Base-by-base conservation (phyloP, 2,113 vertebrate genomes). In the Psilopsiagon aurifrons region DNA sequence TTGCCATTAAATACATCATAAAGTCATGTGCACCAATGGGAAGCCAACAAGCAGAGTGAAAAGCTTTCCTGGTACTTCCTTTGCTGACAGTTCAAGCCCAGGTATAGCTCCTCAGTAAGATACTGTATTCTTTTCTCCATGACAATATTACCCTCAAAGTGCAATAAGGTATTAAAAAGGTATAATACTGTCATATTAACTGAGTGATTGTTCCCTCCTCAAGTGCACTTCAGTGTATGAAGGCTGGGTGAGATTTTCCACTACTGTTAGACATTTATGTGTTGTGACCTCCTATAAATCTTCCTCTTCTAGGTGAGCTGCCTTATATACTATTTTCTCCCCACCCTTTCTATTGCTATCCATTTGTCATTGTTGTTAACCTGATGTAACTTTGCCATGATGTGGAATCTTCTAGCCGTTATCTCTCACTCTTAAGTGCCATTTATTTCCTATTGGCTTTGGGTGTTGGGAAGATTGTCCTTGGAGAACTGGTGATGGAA, bases 391-490 rank as follows among this genome's bases (percentile, higher is more conserved):
- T 86, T 73, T 78, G 60, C 69, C 3, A 10, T 67, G 55, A 74
- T 0, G 0, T 27, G 46, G 4, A 31, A 12, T 67, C 81, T 81
- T 74, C 44, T 54, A 49, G 87, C 81, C 54, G 25, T 77, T 47
- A 7, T 59, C 54, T 83, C 24, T 80, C 29, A 4, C 29, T 69
- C 16, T 23, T 37, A 15, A 0, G 0, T 64, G 55, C 16, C 23
- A 5, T 81, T 76, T 71, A 16, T 82, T 86, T 92, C 22, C 63
- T 2, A 0, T 35, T 82, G 69, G 20, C 28, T 84, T n/a, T 67
- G 67, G 13, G 35, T 64, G 59, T 27, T 29, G 51, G 83, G 24
- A 52, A 80, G 54, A 8, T 70, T 23, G 9, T 70, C 55, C 33
- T 59, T 55, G 55, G 68, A 41, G 79, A 92, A 7, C 13, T 54